Evolutionary conservation across 1,140 invertebrate species (phyloP).

Genomic region (Ceratosolen fusciceps): DNA sequence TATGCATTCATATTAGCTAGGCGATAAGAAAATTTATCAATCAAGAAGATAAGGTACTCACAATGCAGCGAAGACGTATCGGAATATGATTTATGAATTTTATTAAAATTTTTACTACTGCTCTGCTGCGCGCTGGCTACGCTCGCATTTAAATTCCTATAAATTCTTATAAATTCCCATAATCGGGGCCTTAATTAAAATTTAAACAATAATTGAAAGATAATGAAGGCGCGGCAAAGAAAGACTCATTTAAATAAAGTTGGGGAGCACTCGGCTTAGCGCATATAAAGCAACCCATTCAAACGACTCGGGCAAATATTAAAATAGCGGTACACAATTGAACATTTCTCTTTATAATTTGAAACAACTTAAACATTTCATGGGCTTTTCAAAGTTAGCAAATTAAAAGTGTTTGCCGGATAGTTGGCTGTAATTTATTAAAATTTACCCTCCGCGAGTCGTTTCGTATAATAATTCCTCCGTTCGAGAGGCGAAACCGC

Average conservation of each 20-base stretch:
- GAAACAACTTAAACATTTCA: too few relatives aligned
- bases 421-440: neutral
- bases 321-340: neutral
- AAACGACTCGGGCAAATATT: neutral
- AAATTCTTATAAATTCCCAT: neutral
- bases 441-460: neutral
- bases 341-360: too few relatives aligned
- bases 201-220: conserved; percentile 22
- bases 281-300: neutral
- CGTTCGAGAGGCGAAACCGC: neutral
- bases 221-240: neutral
- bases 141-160: too few relatives aligned
- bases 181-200: neutral
- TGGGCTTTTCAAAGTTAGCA: neutral
- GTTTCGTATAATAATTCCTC: neutral
- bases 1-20: neutral
- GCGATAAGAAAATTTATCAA: neutral
- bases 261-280: neutral
- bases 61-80: neutral
- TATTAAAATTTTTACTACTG: neutral
- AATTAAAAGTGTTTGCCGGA: neutral
- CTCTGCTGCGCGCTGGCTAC: too few relatives aligned
- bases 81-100: conserved; percentile 6
- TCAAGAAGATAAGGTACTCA: conserved; percentile 16
- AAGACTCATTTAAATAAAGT: neutral